Conservation (phyloP, 1,140 invertebrate genomes). For the Cydia fagiglandana region DNA sequence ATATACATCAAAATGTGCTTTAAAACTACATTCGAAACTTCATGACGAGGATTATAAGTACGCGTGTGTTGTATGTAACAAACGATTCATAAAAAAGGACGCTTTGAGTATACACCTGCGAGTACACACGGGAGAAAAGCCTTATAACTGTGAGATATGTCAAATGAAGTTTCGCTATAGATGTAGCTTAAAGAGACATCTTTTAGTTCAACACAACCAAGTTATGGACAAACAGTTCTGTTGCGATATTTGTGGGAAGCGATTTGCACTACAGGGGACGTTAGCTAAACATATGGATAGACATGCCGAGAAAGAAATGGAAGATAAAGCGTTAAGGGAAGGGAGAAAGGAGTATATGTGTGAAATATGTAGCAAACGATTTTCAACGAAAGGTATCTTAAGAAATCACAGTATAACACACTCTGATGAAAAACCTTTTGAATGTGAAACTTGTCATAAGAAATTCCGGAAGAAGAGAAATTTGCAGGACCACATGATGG, state of each 20-base stretch:
- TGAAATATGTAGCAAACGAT: conserved; percentile 1
- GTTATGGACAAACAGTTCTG: conserved; percentile 2
- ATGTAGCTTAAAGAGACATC: not conserved
- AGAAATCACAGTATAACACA: conserved; percentile 12
- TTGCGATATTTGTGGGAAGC: conserved; percentile 31
- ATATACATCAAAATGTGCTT: not conserved
- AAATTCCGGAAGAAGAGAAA: not conserved
- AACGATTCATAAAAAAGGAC: conserved; percentile 7
- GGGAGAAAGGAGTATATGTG: conserved; percentile 5
- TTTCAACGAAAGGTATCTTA: conserved; percentile 4
- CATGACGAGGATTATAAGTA: not conserved
- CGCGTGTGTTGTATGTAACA: not conserved
- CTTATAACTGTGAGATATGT: not conserved
- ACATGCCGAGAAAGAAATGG: conserved; percentile 10
- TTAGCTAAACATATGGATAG: not conserved
- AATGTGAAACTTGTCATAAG: conserved; percentile 12
- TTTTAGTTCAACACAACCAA: not conserved
- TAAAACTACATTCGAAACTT: not conserved
- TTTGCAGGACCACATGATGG: not conserved
- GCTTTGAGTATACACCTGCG: not conserved
- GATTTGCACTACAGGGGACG: not conserved
- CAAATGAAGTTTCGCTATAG: not conserved
- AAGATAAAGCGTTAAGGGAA: not conserved
- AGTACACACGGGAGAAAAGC: not conserved
- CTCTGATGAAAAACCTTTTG: not conserved